phyloP scores from a whole-genome alignment of 2,113 vertebrate genomes.

The Collichthys lucidus region DNA sequence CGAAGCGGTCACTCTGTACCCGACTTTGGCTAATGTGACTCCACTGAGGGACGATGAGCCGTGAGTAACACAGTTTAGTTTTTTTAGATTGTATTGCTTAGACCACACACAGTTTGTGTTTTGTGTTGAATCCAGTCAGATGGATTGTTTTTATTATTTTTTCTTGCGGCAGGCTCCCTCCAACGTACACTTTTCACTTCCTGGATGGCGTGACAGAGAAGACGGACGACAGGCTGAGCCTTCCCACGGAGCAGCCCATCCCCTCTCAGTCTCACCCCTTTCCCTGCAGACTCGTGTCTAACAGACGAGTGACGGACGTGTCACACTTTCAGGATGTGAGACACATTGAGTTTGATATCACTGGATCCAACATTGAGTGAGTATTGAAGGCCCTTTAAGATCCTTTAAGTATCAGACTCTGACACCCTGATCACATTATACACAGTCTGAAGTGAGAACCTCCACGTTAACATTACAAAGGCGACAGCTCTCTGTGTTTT shows the following conservation, averaged over 20 bases:
- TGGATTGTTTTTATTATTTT: neutral
- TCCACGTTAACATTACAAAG: too few relatives aligned
- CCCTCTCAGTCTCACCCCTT: slow-evolving; percentile 84
- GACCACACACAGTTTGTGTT: neutral
- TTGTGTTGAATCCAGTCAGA: neutral
- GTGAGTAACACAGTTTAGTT: slow-evolving; percentile 81
- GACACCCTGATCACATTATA: too few relatives aligned
- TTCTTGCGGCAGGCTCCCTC: slow-evolving; percentile 85
- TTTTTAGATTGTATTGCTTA: too few relatives aligned
- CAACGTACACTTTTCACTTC: slow-evolving; percentile 86
- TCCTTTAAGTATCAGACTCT: neutral
- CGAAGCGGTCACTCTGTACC: slow-evolving; percentile 83
- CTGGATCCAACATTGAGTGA: slow-evolving; percentile 89
- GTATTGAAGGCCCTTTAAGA: slow-evolving; percentile 29
- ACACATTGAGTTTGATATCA: slow-evolving; percentile 90
- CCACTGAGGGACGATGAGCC: slow-evolving; percentile 80
- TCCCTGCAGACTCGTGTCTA: slow-evolving; percentile 85
- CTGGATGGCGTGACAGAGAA: slow-evolving; percentile 70
- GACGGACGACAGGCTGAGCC: rapidly evolving
- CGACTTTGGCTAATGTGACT: slow-evolving; percentile 73
- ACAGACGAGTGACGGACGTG: slow-evolving; percentile 85
- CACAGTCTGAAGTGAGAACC: too few relatives aligned
- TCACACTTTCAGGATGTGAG: slow-evolving; percentile 95
- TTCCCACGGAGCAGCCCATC: neutral
- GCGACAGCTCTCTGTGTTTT: too few relatives aligned